phyloP scores from a whole-genome alignment of 2,797 vertebrate species.

The Manis crassicaudata region DNA sequence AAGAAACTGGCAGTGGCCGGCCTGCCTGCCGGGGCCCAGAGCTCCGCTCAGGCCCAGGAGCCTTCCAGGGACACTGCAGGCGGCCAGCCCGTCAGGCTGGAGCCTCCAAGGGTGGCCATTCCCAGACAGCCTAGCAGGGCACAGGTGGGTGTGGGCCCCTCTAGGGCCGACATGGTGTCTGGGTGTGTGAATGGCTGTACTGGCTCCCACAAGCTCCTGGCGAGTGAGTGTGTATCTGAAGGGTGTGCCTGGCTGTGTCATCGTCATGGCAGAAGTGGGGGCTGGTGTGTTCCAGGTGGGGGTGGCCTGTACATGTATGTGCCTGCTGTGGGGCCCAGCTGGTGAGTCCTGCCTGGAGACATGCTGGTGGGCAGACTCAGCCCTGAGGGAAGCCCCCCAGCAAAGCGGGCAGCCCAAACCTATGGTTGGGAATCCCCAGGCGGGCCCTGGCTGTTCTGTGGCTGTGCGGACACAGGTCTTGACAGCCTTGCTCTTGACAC shows the following conservation, averaged over 20 bases:
- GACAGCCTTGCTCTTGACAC: not conserved
- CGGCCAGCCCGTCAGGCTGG: not conserved
- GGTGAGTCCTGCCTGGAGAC: not conserved
- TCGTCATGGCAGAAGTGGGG: not conserved
- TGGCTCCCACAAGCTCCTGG: not conserved
- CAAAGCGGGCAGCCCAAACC: not conserved
- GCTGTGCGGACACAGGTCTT: not conserved
- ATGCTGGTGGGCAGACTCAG: not conserved
- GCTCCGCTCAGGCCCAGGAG: not conserved
- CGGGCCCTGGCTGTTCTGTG: not conserved
- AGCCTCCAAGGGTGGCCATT: not conserved
- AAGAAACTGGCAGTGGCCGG: not conserved
- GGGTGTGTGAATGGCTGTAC: not conserved
- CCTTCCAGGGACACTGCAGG: not conserved
- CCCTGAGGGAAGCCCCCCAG: not conserved
- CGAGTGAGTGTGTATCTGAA: not conserved
- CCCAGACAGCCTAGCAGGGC: not conserved
- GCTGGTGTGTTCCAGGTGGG: not conserved
- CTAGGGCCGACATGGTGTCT: not conserved
- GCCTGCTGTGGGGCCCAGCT: not conserved
- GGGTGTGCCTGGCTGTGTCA: conserved; percentile 52
- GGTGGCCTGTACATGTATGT: not conserved
- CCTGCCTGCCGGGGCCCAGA: not conserved
- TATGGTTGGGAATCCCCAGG: not conserved
- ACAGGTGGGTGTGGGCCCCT: not conserved